These are phyloP conservation scores for Ips nitidus DNA, from an alignment of 1,140 invertebrate species.

Conservation along the genomic window DNA sequence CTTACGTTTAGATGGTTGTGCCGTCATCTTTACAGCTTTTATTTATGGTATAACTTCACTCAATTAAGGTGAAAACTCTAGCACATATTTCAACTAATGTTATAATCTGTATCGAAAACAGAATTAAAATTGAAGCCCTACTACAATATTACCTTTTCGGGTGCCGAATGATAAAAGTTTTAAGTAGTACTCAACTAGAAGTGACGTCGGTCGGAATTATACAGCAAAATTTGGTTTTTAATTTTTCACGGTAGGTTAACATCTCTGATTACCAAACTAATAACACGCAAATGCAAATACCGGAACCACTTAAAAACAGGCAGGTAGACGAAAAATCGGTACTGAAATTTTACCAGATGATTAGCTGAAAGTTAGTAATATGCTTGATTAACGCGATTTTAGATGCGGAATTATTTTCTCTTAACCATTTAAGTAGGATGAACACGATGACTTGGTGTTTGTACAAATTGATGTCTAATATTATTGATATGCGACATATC, in stretches of 20 bases:
- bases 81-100: no score
- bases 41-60: not conserved
- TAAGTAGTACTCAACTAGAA: slow-evolving; percentile 15
- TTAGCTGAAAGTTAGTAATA: not conserved
- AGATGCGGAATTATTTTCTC: no score
- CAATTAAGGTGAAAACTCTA: no score
- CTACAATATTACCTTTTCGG: slow-evolving; percentile 11
- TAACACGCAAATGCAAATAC: not conserved
- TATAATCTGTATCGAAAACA: not conserved
- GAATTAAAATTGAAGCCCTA: not conserved
- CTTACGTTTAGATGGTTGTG: not conserved
- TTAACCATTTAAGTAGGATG: no score
- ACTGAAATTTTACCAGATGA: not conserved
- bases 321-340: no score
- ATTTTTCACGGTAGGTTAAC: not conserved
- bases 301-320: slow-evolving; percentile 2
- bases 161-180: slow-evolving; percentile 15
- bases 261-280: not conserved
- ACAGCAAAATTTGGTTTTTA: slow-evolving; percentile 13
- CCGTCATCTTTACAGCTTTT: not conserved
- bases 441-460: no score
- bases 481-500: not conserved
- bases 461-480: not conserved
- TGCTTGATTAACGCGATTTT: not conserved
- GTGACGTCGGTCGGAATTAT: slow-evolving; percentile 7